phyloP scores from a whole-genome alignment of 2,113 vertebrate species.

The Oreocharis arfaki region DNA sequence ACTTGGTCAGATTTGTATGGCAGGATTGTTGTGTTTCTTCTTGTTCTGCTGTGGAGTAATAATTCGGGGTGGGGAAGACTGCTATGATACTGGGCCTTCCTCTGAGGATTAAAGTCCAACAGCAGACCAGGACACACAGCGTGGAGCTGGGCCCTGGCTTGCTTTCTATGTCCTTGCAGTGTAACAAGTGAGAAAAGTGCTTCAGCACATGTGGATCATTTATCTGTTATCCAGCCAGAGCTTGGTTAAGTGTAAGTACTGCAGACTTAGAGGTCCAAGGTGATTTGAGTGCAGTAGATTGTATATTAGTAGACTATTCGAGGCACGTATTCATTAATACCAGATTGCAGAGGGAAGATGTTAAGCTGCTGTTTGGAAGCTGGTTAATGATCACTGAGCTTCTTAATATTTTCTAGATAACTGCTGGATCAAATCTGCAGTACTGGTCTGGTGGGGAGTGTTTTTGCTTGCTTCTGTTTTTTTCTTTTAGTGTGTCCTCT shows the following conservation, averaged over 20 bases:
- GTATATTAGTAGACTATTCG: not conserved
- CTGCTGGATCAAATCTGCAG: not conserved
- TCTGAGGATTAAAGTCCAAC: not conserved
- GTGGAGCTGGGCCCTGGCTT: not conserved
- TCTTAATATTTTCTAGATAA: not conserved
- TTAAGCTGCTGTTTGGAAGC: not conserved
- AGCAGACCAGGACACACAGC: fast-evolving
- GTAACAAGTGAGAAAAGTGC: not conserved
- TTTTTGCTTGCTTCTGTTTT: not conserved
- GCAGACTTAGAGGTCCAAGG: not conserved
- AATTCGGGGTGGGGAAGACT: not conserved
- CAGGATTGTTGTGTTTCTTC: not conserved
- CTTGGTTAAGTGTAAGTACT: not conserved
- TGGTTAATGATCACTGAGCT: not conserved
- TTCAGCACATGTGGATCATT: not conserved
- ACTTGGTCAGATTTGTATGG: not conserved
- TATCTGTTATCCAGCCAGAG: not conserved
- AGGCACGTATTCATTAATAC: not conserved
- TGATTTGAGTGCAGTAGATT: not conserved
- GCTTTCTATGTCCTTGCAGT: not conserved
- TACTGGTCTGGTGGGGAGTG: not conserved
- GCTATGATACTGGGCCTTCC: fast-evolving
- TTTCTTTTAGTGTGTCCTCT: not conserved
- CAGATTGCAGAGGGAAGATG: not conserved
- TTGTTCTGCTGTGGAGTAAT: not conserved